Evolutionary conservation across 1,140 invertebrate species (phyloP).

Genomic region (Globodera rostochiensis): DNA sequence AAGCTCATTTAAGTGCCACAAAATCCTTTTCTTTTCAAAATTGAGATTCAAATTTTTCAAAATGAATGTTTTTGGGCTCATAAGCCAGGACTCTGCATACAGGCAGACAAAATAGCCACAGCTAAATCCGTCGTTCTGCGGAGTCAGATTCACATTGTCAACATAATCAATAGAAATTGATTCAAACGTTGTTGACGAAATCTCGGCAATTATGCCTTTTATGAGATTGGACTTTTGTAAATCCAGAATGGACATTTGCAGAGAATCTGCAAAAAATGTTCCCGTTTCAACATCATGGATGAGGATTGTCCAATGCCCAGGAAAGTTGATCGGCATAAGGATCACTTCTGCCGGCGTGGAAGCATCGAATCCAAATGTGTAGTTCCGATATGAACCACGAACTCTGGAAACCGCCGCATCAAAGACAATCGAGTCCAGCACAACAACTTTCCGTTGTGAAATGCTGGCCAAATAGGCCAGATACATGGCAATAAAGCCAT

Average conservation of each 20-base stretch:
- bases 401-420: no score
- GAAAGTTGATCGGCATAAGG: no score
- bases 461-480: no score
- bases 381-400: no score
- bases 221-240: neutral
- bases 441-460: no score
- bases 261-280: neutral
- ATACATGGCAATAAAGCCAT: no score
- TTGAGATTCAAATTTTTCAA: neutral
- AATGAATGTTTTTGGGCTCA: neutral
- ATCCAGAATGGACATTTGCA: no score
- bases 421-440: no score
- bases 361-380: no score
- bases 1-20: neutral
- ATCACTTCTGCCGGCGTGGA: no score
- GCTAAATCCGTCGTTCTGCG: neutral
- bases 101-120: constrained; percentile 13
- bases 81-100: constrained; percentile 9
- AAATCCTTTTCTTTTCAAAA: neutral
- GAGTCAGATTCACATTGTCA: neutral
- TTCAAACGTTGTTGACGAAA: neutral
- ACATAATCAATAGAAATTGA: neutral
- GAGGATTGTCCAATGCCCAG: neutral
- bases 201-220: neutral
- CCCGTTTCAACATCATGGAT: neutral